Percentiles rank a stretch among this genome's conserved stretches.
Conservation (phyloP, 2,113 vertebrate genomes). For the Neofelis nebulosa region DNA sequence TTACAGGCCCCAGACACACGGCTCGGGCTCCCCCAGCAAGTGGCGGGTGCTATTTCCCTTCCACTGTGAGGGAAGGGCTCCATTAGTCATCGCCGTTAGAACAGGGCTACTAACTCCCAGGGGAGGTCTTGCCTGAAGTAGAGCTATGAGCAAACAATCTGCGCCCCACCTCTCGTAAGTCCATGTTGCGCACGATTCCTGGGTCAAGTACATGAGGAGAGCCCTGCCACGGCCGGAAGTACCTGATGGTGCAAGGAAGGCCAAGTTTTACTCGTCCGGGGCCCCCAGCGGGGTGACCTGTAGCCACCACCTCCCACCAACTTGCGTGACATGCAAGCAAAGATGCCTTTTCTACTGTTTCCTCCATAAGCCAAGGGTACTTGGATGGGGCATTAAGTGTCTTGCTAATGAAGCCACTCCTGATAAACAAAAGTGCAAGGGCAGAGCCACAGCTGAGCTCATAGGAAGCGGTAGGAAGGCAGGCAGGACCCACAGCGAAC, state of each 20-base stretch:
- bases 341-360: neutral
- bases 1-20: neutral
- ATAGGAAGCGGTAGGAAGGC: neutral
- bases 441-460: neutral
- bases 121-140: neutral
- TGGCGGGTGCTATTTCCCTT: neutral
- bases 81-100: neutral
- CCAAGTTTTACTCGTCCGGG: constrained; percentile 1
- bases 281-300: neutral
- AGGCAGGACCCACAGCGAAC: neutral
- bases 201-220: neutral
- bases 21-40: neutral
- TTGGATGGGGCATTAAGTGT: neutral
- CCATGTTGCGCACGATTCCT: constrained; percentile 35
- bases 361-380: neutral
- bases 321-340: neutral
- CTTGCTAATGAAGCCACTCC: neutral
- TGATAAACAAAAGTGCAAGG: neutral
- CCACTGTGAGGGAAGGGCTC: neutral
- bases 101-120: neutral
- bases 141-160: neutral
- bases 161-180: constrained; percentile 27
- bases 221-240: neutral
- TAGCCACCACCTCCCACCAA: neutral
- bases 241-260: neutral